phyloP scores from a whole-genome alignment of 2,797 vertebrate genomes.

The Semaprochilodus insignis region DNA sequence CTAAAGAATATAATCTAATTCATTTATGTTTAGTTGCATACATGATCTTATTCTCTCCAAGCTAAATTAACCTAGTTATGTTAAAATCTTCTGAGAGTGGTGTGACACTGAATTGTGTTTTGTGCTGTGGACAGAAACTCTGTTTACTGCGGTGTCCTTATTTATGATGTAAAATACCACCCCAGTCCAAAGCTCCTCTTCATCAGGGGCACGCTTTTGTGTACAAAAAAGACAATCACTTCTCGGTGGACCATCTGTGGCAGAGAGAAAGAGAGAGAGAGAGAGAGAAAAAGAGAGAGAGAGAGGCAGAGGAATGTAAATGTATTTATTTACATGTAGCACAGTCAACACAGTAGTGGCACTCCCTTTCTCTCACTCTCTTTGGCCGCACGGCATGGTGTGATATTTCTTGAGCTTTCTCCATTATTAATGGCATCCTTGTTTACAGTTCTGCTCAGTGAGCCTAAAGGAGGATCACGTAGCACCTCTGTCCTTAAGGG shows the following conservation, averaged over 20 bases:
- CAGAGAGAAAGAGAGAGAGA: slow-evolving; percentile 7
- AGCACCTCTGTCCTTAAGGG: slow-evolving; percentile 34
- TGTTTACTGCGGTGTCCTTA: background rate
- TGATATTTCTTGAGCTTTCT: slow-evolving; percentile 47
- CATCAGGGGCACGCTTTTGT: slow-evolving; percentile 1
- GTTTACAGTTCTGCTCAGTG: slow-evolving; percentile 64
- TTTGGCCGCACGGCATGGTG: slow-evolving; percentile 35
- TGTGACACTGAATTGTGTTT: background rate
- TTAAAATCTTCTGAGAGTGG: background rate
- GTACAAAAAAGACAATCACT: slow-evolving; percentile 21
- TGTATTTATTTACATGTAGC: slow-evolving; percentile 44
- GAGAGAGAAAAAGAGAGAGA: background rate
- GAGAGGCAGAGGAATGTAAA: slow-evolving; percentile 41
- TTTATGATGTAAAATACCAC: slow-evolving; percentile 19
- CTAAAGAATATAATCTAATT: too few relatives aligned
- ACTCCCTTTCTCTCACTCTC: slow-evolving; percentile 42
- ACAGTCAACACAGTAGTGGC: slow-evolving; percentile 41
- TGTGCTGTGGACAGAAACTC: background rate
- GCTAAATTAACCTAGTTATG: background rate
- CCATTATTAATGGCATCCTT: slow-evolving; percentile 72
- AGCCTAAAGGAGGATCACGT: slow-evolving; percentile 48
- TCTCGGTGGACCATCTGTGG: slow-evolving; percentile 50
- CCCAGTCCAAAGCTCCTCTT: slow-evolving; percentile 19
- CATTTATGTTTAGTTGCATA: too few relatives aligned
- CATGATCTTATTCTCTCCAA: background rate